Evolutionary conservation across 2,888 invertebrate genomes (phyloP).

Genomic region (Apocheima hispidaria): DNA sequence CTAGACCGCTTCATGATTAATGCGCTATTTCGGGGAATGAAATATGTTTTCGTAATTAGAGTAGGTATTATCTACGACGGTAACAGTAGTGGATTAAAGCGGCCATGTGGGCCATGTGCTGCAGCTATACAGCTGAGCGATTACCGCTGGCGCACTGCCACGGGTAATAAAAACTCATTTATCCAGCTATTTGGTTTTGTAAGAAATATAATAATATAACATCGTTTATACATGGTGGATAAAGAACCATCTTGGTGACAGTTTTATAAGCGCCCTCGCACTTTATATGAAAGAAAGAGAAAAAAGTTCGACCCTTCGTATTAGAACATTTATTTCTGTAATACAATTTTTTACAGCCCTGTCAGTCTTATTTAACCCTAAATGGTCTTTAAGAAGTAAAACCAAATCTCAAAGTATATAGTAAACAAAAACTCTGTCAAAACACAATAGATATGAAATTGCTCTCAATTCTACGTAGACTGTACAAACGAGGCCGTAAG

Average conservation of each 20-base stretch:
- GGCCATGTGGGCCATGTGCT: constrained; percentile 79
- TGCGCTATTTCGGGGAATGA: constrained; percentile 49
- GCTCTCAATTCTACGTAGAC: constrained; percentile 12
- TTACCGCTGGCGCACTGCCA: constrained; percentile 68
- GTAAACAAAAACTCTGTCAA: constrained; percentile 11
- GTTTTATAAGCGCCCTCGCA: not conserved
- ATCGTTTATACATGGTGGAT: not conserved
- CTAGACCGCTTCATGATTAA: constrained; percentile 28
- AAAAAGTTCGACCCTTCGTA: not conserved
- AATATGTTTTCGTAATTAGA: constrained; percentile 58
- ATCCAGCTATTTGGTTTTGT: constrained; percentile 14
- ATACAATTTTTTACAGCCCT: too few species aligned
- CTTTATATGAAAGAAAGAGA: not conserved
- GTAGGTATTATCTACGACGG: constrained; percentile 47
- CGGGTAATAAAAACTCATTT: constrained; percentile 41
- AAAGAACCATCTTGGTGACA: not conserved
- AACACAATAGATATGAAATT: constrained; percentile 11
- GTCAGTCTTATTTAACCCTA: too few species aligned
- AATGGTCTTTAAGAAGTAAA: too few species aligned
- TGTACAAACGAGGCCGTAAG: constrained; percentile 22
- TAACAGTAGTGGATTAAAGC: constrained; percentile 59
- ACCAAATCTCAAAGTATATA: not conserved
- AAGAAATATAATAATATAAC: not conserved
- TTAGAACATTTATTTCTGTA: too few species aligned
- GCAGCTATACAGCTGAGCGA: constrained; percentile 48